Percentiles rank a stretch among this genome's conserved stretches.
Evolutionary conservation across 2,797 vertebrate genomes (phyloP).

Genomic region (Staurois parvus): DNA sequence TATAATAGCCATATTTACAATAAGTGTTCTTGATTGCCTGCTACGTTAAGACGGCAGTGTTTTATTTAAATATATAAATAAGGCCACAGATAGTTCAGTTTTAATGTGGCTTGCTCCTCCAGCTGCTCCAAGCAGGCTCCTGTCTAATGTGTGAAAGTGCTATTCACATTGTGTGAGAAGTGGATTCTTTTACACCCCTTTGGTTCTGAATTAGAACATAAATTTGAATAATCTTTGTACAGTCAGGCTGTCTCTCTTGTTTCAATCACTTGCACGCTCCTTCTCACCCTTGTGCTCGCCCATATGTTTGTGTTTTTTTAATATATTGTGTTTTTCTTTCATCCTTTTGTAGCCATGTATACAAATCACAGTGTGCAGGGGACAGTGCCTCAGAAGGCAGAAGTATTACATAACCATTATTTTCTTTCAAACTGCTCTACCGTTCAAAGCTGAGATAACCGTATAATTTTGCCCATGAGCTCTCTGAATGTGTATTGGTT

Average conservation of each 20-base stretch:
- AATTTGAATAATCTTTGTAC: constrained; percentile 53
- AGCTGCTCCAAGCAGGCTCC: constrained; percentile 4
- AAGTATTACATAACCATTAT: constrained; percentile 58
- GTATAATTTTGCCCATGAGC: constrained; percentile 58
- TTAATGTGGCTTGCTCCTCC: not conserved
- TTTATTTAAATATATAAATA: not conserved
- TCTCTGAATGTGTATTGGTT: constrained; percentile 55
- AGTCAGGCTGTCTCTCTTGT: constrained; percentile 41
- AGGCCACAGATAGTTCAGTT: not conserved
- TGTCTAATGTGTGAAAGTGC: constrained; percentile 39
- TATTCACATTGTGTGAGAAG: constrained; percentile 15
- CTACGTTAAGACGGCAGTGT: not conserved
- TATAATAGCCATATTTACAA: not conserved
- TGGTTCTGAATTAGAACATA: constrained; percentile 54
- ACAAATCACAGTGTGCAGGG: constrained; percentile 59
- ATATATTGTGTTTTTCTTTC: constrained; percentile 33
- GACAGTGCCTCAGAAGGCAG: constrained; percentile 47
- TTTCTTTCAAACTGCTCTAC: constrained; percentile 41
- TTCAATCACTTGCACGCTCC: constrained; percentile 51
- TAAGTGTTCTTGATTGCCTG: not conserved
- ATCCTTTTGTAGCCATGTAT: constrained; percentile 52
- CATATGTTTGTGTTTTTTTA: constrained; percentile 55
- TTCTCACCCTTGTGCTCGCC: constrained; percentile 50
- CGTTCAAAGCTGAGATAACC: constrained; percentile 59
- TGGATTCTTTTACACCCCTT: constrained; percentile 53